Conservation (phyloP, 1,140 invertebrate species). For the Philopotamus ludificatus region DNA sequence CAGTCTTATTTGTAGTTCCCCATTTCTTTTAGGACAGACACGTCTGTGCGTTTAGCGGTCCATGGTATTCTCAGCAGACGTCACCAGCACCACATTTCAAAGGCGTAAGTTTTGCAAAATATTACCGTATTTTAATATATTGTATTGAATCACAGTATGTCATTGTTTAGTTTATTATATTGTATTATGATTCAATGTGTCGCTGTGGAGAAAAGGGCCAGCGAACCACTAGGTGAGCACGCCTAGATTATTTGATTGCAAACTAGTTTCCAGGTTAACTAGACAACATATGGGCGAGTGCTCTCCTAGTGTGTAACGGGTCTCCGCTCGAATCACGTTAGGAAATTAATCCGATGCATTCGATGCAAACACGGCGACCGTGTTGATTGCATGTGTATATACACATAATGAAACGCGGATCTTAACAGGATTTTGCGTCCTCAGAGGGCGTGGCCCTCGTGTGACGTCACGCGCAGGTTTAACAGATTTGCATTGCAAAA, state of each 20-base stretch:
- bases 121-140: background rate
- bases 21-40: no score
- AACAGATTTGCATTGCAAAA: background rate
- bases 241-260: constrained; percentile 10
- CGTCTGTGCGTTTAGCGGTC: background rate
- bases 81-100: background rate
- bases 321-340: no score
- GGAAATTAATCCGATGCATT: background rate
- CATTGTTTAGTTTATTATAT: background rate
- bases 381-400: background rate
- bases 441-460: no score
- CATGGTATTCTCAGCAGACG: background rate
- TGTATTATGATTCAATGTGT: background rate
- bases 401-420: background rate
- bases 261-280: constrained; percentile 10
- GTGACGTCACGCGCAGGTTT: no score
- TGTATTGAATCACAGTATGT: background rate
- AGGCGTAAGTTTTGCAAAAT: background rate
- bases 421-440: no score
- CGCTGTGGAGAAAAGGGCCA: background rate
- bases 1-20: no score
- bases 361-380: background rate
- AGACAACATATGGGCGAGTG: background rate
- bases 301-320: no score
- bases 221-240: background rate